Conservation (phyloP, 2,113 vertebrate species). For the Hydropotes inermis region DNA sequence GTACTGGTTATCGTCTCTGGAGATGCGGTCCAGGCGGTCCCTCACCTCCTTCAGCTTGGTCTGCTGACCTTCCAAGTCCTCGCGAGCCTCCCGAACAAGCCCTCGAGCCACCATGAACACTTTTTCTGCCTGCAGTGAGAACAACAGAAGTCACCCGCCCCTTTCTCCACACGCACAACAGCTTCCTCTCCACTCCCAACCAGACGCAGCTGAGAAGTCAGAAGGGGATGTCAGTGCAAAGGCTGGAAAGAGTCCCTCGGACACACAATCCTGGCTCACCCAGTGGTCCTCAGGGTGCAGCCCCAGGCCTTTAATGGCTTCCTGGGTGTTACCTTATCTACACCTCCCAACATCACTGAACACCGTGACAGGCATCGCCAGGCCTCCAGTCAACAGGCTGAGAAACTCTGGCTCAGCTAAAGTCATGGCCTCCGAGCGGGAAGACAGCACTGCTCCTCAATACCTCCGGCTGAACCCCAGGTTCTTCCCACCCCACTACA, state of each 20-base stretch:
- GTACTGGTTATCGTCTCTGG: constrained; percentile 93
- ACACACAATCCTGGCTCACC: background rate
- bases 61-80: constrained; percentile 88
- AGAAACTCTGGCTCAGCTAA: background rate
- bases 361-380: background rate
- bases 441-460: background rate
- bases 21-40: constrained; percentile 94
- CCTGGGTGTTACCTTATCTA: background rate
- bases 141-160: background rate
- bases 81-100: constrained; percentile 90
- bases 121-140: constrained; percentile 88
- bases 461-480: background rate
- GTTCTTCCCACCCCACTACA: background rate
- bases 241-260: background rate
- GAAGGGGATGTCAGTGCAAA: background rate
- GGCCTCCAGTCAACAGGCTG: background rate
- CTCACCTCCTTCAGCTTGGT: constrained; percentile 91
- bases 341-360: background rate
- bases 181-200: background rate
- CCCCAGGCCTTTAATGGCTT: background rate
- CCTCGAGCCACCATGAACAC: constrained; percentile 95
- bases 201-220: background rate
- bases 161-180: background rate
- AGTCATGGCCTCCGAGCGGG: background rate
- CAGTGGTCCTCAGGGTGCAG: background rate